Base-by-base conservation (phyloP, 1,140 invertebrate species). In the Rhyzopertha dominica region DNA sequence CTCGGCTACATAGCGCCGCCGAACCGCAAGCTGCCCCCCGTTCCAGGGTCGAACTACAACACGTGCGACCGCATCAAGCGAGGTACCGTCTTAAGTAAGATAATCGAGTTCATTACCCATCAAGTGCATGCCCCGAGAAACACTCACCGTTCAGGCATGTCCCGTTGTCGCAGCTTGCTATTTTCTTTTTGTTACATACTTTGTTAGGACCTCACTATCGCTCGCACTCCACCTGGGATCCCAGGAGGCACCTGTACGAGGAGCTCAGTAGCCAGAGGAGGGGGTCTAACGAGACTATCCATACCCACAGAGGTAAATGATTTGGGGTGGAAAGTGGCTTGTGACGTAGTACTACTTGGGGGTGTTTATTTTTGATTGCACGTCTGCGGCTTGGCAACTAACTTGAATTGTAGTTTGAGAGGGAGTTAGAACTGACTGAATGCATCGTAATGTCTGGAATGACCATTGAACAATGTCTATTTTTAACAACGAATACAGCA, bases 11-110 rank as follows among this genome's bases (percentile, higher is more conserved):
- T 93, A 63, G 88, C 90, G 0, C 90, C 89, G 19, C 90, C 90
- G 23, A 94, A 93, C 66, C 77, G 90, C 47, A 92, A 93, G 69
- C 74, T 92, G 29, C 90, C 89, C 5, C 89, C 89, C 8, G 89
- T 94, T 2, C 90, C 89, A 25, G 89, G 89, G 43, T 90, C 87
- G 12, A 90, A 91, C 69, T 92, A 92, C 71, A 92, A 90, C 67
- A 93, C 90, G 18, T 92, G 89, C 70, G 89, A 92, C 74, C 78
- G 88, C 58, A 90, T 92, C 73, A 92, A 92, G 77, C 78, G 87
- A 78, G 88, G 88, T 81, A 88, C 82, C 73, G 82, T 84, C 53
- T 85, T 88, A 79, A 87, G 85, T 87, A 81, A 87, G 85, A 71
- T 65, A 51, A 51, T 49, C 43, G n/a, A n/a, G n/a, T n/a, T n/a